phyloP scores from a whole-genome alignment of 1,140 invertebrate genomes.

The Orius insidiosus region DNA sequence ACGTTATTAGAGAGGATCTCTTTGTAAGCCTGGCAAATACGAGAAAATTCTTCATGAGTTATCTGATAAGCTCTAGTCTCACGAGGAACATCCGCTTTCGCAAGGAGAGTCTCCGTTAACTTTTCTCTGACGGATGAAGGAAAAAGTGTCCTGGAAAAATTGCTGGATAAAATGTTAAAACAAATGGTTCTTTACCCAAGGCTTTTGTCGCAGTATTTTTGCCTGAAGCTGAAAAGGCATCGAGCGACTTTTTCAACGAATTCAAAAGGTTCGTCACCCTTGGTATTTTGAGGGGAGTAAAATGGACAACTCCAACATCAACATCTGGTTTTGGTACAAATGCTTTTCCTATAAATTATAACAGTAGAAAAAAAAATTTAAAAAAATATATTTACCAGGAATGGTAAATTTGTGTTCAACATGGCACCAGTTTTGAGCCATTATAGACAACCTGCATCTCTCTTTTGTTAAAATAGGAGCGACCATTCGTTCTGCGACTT shows the following conservation, averaged over 20 bases:
- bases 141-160: constrained; percentile 49
- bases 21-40: constrained; percentile 59
- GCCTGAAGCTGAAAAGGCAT: constrained; percentile 70
- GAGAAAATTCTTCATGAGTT: constrained; percentile 57
- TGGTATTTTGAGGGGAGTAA: constrained; percentile 63
- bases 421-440: constrained; percentile 84
- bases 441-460: constrained; percentile 76
- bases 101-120: constrained; percentile 47
- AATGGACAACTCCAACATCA: constrained; percentile 84
- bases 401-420: constrained; percentile 75
- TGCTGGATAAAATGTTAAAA: too few species aligned
- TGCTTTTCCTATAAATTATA: constrained; percentile 37
- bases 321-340: constrained; percentile 92
- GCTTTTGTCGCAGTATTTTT: constrained; percentile 47
- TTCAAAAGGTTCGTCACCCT: constrained; percentile 62
- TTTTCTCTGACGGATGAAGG: constrained; percentile 47
- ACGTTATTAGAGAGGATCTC: constrained; percentile 50
- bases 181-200: background rate
- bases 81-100: constrained; percentile 54
- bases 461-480: constrained; percentile 42
- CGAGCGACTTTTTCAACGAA: constrained; percentile 80
- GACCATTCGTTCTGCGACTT: constrained; percentile 79
- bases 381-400: constrained; percentile 39
- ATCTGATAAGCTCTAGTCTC: constrained; percentile 47
- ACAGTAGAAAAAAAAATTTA: background rate